phyloP scores from a whole-genome alignment of 2,113 vertebrate species.

The Carassius auratus region DNA sequence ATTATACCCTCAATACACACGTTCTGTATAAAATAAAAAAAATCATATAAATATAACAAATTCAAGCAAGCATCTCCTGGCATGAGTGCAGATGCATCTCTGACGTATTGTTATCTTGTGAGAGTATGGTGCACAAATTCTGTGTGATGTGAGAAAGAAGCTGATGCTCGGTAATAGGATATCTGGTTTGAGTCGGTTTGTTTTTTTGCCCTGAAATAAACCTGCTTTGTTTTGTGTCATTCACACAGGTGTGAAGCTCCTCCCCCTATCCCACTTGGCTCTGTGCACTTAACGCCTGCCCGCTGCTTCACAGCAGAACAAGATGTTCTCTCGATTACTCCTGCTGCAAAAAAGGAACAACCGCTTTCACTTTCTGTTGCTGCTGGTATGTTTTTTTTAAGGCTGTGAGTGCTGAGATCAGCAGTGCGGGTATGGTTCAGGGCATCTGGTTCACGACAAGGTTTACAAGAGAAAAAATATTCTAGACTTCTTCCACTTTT shows the following conservation, averaged over 20 bases:
- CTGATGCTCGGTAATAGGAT: background rate
- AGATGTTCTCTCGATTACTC: background rate
- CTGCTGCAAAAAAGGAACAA: background rate
- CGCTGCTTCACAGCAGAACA: background rate
- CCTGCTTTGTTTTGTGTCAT: background rate
- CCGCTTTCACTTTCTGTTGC: background rate
- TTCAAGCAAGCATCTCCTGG: too few relatives aligned
- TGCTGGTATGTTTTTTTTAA: conserved; percentile 12
- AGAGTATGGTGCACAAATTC: background rate
- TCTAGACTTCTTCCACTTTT: background rate
- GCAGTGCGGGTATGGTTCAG: background rate
- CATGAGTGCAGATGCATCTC: too few relatives aligned
- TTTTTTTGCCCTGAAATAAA: conserved; percentile 8
- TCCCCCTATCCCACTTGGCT: background rate
- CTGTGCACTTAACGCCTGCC: conserved; percentile 12
- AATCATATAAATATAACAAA: too few relatives aligned
- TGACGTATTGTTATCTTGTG: background rate
- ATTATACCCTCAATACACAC: too few relatives aligned
- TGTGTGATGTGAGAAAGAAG: background rate
- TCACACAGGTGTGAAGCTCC: conserved; percentile 20
- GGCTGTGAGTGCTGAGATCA: background rate
- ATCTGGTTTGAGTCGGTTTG: background rate
- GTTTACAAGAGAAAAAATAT: background rate
- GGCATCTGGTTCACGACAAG: background rate
- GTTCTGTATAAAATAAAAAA: too few relatives aligned